Percentiles rank a stretch among this genome's conserved stretches.
Conservation (phyloP, 2,113 vertebrate species). For the Penelope pileata region DNA sequence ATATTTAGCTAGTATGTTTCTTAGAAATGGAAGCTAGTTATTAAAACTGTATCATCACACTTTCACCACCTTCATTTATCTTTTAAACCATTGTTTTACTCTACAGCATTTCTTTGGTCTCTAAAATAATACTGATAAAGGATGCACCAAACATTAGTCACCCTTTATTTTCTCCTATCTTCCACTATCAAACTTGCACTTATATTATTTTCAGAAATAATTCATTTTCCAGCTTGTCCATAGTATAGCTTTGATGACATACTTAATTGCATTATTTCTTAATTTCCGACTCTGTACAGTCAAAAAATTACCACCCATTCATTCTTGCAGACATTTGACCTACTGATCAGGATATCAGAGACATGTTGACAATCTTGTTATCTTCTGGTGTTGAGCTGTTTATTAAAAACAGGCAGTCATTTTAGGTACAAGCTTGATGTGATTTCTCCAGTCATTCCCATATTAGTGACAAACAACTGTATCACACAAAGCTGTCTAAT, state of each 20-base stretch:
- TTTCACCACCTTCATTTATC: neutral
- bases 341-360: neutral
- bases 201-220: neutral
- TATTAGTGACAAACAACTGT: neutral
- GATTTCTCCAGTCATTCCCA: neutral
- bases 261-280: neutral
- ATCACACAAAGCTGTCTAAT: neutral
- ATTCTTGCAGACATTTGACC: neutral
- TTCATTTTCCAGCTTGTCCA: neutral
- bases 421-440: neutral
- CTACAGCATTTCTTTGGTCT: neutral
- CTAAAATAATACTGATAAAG: neutral
- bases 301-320: fast-evolving
- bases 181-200: neutral
- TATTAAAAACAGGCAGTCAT: neutral
- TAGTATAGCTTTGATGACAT: neutral
- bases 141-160: neutral
- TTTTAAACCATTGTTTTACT: neutral
- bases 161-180: neutral
- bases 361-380: neutral
- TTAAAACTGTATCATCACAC: neutral
- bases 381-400: neutral
- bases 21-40: neutral
- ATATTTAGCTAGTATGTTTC: neutral
- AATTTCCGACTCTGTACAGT: neutral